Base-by-base conservation (phyloP, 2,888 invertebrate species). In the Griposia aprilina region DNA sequence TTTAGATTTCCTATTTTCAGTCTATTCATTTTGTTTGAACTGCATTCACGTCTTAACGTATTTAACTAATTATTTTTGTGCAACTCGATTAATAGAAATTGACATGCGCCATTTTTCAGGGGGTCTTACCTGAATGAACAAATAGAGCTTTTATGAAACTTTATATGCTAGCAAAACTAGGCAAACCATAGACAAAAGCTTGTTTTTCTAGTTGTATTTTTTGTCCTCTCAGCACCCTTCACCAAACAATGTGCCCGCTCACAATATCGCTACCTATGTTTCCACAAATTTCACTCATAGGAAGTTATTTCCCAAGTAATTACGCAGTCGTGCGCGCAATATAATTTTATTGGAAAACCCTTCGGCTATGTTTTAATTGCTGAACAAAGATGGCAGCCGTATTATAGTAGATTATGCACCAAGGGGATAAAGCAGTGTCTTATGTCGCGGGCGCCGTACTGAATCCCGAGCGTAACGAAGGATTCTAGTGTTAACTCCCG, bases 281-380 rank as follows among this genome's bases (percentile, higher is more conserved):
- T 78, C 69, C 57, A 48, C 36, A 71, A n/a, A 63, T 69, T 80
- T 78, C 74, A 66, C 81, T 74, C 70, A 78, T 57, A 57, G 48
- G 57, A 80, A 80, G 73, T 73, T 83, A 82, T 82, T 85, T 78
- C 74, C 69, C 71, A 66, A 73, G 82, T 83, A 86, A 83, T 87
- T 81, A 81, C 79, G 68, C 67, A 80, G 74, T 78, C 81, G 81
- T 78, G 80, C 67, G 78, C 60, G 80, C 69, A 74, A 82, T 88
- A 90, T 81, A 86, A 84, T 88, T 87, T 87, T 86, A 86, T 87
- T 81, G 78, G 72, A 75, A 85, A 86, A 78, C 85, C 86, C 84
- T 82, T 71, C 67, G 81, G 86, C 68, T 75, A 74, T 72, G 67
- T 83, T 85, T 84, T 89, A 89, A 89, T 86, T 82, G 76, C 72